These are phyloP conservation scores for Tetranychus truncatus DNA, from an alignment of 2,888 invertebrate genomes.

Conservation along the genomic window DNA sequence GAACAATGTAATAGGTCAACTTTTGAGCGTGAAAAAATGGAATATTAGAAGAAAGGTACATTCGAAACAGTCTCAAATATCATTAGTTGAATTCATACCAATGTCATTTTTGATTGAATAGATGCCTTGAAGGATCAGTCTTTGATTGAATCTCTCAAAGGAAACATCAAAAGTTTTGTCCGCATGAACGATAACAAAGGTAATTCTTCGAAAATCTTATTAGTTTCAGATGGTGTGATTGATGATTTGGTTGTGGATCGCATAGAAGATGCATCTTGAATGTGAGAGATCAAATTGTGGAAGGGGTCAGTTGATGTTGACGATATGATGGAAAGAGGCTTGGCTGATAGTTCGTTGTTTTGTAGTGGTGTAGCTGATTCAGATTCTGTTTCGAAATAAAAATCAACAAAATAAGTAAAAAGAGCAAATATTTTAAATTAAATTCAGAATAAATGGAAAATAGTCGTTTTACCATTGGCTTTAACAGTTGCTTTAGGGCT, in stretches of 20 bases:
- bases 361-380: neutral
- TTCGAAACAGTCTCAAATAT: neutral
- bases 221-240: neutral
- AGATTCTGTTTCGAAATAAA: neutral
- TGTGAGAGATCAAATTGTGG: conserved; percentile 2
- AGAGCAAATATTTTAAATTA: neutral
- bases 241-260: neutral
- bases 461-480: neutral
- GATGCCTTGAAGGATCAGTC: neutral
- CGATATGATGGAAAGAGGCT: conserved; percentile 6
- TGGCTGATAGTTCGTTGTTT: neutral
- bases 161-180: conserved; percentile 4
- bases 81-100: neutral
- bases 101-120: neutral
- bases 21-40: too few species aligned
- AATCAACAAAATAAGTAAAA: neutral
- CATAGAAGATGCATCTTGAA: conserved; percentile 1
- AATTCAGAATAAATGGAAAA: neutral
- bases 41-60: too few species aligned
- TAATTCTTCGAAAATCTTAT: conserved; percentile 1
- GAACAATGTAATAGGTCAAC: too few species aligned
- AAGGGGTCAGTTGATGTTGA: conserved; percentile 5
- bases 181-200: neutral
- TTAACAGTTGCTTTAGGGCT: neutral
- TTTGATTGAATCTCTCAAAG: neutral